Percentiles rank a stretch among this genome's conserved stretches.
phyloP scores from a whole-genome alignment of 2,113 vertebrate genomes.

The Mesocricetus auratus region DNA sequence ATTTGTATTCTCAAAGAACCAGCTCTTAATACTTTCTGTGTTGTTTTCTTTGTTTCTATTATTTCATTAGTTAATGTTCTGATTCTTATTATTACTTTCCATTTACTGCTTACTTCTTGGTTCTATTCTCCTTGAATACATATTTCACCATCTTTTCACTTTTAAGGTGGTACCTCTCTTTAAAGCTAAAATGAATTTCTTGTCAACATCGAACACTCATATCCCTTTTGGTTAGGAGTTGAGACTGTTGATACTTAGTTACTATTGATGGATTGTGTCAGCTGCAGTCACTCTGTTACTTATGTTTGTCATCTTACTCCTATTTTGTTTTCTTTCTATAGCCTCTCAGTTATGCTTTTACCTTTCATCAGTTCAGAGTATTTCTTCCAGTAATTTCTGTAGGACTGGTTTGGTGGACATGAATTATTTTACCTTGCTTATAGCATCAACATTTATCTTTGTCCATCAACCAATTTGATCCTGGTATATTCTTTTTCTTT shows the following conservation, averaged over 20 bases:
- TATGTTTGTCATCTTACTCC: neutral
- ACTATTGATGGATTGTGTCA: neutral
- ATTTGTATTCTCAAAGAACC: neutral
- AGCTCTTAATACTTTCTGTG: neutral
- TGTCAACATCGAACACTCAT: neutral
- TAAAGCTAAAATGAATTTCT: neutral
- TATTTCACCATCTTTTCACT: neutral
- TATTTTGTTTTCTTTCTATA: neutral
- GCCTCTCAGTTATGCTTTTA: neutral
- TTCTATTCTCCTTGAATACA: neutral
- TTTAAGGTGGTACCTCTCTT: neutral
- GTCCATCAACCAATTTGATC: neutral
- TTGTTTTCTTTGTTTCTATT: neutral
- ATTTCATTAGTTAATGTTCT: neutral
- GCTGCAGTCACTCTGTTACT: neutral
- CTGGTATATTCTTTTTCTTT: neutral
- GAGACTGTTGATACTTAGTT: neutral
- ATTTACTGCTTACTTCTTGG: neutral
- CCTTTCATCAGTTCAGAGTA: neutral
- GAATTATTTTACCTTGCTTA: neutral
- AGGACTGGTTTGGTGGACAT: neutral
- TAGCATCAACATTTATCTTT: neutral
- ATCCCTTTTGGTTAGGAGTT: neutral
- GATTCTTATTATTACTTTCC: neutral
- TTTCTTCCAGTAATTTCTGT: neutral